Evolutionary conservation across 2,113 vertebrate species (phyloP), one percentile per base, ranked within the genome.

Genomic region (Pipra filicauda): DNA sequence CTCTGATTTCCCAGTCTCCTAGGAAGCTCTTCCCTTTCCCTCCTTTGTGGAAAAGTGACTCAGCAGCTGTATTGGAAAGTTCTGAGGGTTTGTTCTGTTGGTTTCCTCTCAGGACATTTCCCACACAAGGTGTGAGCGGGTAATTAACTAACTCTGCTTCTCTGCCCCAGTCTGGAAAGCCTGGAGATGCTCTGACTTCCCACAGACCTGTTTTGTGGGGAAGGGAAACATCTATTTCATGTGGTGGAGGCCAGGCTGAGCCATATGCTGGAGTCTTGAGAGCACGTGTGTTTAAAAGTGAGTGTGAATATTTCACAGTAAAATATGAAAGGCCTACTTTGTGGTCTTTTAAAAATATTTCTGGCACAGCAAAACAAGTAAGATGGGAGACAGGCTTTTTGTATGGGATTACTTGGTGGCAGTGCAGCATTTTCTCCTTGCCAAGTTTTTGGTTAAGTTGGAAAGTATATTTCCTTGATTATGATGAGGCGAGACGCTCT

Each of bases 321-420:
- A 91, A 95, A 81, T 81, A 93, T 57, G 83, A 92, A 73, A 94
- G 87, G 72, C 74, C 93, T 92, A 84, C 83, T 95, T 95, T 89
- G 93, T 81, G 93, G 83, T 93, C 95, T 95, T 89, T 70, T 73
- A 93, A 94, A 94, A 88, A 84, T 81, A 88, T 96, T 95, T 89
- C 62, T 96, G 93, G 82, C 75, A 83, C 37, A 67, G 75, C 72
- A 51, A 62, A 91, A 64, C n/a, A 85, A 92, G 70, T 82, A 81
- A 79, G 85, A 95, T 77, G 70, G 71, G 85, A 94, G 93, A 94
- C 79, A 80, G 52, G 62, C 43, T 95, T 93, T 93, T 94, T 72
- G 52, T 81, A 97, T 44, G 82, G 82, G 91, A 84, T 90, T 89
- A 78, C 82, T 94, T 89, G 90, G 67, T 92, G 59, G 52, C 83